Evolutionary conservation across 2,113 vertebrate species (phyloP).

Genomic region (Lathamus discolor): DNA sequence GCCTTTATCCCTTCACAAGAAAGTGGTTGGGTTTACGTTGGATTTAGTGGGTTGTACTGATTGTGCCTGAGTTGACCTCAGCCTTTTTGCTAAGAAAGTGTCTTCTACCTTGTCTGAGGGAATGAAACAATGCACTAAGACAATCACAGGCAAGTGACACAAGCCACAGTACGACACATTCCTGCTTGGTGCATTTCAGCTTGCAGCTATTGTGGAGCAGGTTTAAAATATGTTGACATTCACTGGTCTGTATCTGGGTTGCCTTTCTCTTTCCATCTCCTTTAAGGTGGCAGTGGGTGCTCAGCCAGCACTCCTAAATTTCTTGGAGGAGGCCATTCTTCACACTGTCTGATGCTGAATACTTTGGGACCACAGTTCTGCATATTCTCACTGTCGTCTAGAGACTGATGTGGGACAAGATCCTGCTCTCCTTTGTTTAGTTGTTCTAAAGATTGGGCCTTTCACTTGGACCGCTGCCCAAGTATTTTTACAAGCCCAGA

Average conservation of each 20-base stretch:
- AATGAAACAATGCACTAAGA: not conserved
- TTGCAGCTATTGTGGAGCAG: not conserved
- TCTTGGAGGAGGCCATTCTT: not conserved
- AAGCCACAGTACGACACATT: not conserved
- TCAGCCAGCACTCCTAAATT: not conserved
- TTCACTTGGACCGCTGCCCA: slow-evolving; percentile 9
- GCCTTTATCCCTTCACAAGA: not conserved
- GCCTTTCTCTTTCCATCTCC: not conserved
- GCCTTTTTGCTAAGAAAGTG: not conserved
- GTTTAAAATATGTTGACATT: not conserved
- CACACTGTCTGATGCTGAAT: not conserved
- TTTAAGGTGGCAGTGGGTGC: not conserved
- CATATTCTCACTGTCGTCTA: not conserved
- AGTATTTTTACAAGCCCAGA: slow-evolving; percentile 38
- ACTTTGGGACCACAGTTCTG: not conserved
- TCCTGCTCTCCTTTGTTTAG: slow-evolving; percentile 9
- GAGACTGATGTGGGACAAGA: not conserved
- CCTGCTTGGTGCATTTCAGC: not conserved
- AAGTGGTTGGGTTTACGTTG: not conserved
- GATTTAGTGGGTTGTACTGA: not conserved
- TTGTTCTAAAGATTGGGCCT: not conserved
- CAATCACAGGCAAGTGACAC: not conserved
- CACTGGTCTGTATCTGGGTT: not conserved
- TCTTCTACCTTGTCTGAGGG: not conserved
- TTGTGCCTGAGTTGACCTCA: not conserved